Evolutionary conservation across 2,888 invertebrate species (phyloP).

Genomic region (Oscheius sp.): DNA sequence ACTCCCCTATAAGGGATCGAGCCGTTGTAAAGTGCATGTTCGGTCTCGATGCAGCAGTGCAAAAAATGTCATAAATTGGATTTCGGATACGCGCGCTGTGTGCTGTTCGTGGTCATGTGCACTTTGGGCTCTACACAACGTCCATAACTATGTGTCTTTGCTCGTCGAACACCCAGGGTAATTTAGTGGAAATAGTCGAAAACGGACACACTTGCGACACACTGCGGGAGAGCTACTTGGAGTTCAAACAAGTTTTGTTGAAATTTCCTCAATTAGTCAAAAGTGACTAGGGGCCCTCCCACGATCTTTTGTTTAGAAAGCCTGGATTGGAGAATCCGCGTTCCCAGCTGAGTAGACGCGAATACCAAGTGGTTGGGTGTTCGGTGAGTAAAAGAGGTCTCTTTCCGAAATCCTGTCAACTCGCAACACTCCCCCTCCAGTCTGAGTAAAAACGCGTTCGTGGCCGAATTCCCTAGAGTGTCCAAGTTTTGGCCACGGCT

Average conservation of each 20-base stretch:
- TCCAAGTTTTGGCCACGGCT: constrained; percentile 24
- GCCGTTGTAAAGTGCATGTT: constrained; percentile 38
- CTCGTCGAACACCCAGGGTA: constrained; percentile 36
- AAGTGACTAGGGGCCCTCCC: not conserved
- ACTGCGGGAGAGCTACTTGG: constrained; percentile 25
- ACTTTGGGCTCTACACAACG: constrained; percentile 25
- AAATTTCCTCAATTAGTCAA: constrained; percentile 6
- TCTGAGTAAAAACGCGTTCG: constrained; percentile 26
- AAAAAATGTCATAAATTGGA: constrained; percentile 38
- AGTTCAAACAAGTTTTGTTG: not conserved
- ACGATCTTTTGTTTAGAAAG: not conserved
- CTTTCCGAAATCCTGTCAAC: not conserved
- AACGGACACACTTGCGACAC: constrained; percentile 27
- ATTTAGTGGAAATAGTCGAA: constrained; percentile 34
- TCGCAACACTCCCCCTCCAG: constrained; percentile 3
- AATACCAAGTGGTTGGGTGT: constrained; percentile 18
- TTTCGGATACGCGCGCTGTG: constrained; percentile 36
- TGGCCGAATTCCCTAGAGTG: constrained; percentile 29
- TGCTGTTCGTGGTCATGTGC: constrained; percentile 34
- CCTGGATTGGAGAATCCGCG: not conserved
- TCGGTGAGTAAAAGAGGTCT: not conserved
- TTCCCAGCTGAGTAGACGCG: constrained; percentile 15
- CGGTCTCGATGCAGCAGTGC: constrained; percentile 37
- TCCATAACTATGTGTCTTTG: constrained; percentile 37
- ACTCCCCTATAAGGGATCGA: constrained; percentile 30